phyloP scores from a whole-genome alignment of 2,888 invertebrate genomes.

The Chymomyza procnemis region DNA sequence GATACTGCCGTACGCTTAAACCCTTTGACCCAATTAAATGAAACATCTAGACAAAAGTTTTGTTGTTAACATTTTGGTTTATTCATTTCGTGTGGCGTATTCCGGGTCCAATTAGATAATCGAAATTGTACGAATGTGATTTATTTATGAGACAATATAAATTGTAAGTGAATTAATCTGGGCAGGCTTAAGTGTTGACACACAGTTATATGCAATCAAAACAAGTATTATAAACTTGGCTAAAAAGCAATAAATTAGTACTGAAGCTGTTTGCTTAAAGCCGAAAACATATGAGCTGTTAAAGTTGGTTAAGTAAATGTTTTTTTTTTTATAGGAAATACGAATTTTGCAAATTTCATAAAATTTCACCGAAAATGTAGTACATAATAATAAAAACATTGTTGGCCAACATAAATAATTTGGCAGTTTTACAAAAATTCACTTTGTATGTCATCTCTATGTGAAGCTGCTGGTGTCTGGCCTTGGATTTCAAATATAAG shows the following conservation, averaged over 20 bases:
- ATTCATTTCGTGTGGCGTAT: neutral
- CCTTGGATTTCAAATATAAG: too few relatives aligned
- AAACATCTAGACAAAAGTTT: neutral
- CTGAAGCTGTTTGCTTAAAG: neutral
- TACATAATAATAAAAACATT: too few relatives aligned
- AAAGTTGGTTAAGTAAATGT: too few relatives aligned
- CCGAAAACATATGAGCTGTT: neutral
- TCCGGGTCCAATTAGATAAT: neutral
- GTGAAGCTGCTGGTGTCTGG: too few relatives aligned
- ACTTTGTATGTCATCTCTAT: too few relatives aligned
- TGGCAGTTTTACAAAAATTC: too few relatives aligned
- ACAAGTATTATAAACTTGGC: neutral
- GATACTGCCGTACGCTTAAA: neutral
- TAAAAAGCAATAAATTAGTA: neutral
- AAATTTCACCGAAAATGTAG: too few relatives aligned
- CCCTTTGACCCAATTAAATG: conserved; percentile 4
- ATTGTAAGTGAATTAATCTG: neutral
- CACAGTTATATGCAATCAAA: neutral
- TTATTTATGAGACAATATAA: conserved; percentile 22
- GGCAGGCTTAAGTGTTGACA: neutral
- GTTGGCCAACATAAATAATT: too few relatives aligned
- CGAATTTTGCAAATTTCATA: too few relatives aligned
- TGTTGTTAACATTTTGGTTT: neutral
- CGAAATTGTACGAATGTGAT: neutral
- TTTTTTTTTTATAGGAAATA: too few relatives aligned